phyloP scores from a whole-genome alignment of 2,888 invertebrate genomes.

The Amiota minor region DNA sequence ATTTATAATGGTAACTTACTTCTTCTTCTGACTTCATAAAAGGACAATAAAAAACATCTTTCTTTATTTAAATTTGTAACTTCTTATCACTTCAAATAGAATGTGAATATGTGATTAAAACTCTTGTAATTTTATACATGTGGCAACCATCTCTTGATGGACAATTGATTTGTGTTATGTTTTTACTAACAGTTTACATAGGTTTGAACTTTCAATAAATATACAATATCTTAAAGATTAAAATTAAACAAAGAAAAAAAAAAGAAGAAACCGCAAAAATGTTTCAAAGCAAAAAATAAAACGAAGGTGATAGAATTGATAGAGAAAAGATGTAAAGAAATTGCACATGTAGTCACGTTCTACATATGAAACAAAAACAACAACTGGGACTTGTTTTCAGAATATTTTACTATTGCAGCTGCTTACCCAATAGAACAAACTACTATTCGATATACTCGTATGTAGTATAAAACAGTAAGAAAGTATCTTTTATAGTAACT shows the following conservation, averaged over 20 bases:
- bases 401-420: constrained; percentile 12
- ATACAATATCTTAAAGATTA: background rate
- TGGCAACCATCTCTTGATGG: too few relatives aligned
- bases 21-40: too few relatives aligned
- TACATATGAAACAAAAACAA: background rate
- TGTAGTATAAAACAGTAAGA: background rate
- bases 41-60: too few relatives aligned
- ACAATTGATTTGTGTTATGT: too few relatives aligned
- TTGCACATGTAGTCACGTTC: constrained; percentile 24
- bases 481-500: constrained; percentile 12
- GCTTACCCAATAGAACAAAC: background rate
- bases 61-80: too few relatives aligned
- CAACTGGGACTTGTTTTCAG: background rate
- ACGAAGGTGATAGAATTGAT: background rate
- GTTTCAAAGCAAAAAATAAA: too few relatives aligned
- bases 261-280: background rate
- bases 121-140: too few relatives aligned
- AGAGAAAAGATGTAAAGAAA: background rate
- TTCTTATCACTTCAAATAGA: too few relatives aligned
- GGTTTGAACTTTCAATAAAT: too few relatives aligned
- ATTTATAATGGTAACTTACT: too few relatives aligned
- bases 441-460: background rate
- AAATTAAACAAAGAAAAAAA: background rate
- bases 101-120: too few relatives aligned
- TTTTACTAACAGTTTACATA: too few relatives aligned